phyloP scores from a whole-genome alignment of 92 coral and sea anemone species.

The Siderastrea siderea region DNA sequence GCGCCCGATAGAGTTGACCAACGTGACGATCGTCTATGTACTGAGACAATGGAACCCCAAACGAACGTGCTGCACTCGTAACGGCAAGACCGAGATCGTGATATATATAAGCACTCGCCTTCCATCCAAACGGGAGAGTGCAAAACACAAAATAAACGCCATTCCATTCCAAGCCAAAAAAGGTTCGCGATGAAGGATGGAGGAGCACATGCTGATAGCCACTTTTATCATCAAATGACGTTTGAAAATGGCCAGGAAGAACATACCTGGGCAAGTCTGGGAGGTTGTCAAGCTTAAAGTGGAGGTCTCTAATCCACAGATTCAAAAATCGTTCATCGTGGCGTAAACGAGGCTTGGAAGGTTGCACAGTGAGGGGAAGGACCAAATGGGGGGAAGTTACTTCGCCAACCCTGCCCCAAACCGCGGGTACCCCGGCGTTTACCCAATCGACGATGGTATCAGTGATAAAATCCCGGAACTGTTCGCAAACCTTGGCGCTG shows the following conservation, averaged over 20 bases:
- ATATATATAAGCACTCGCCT: conserved; percentile 34
- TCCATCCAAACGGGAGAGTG: conserved; percentile 44
- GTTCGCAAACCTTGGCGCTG: conserved; percentile 16
- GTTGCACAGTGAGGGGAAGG: neutral
- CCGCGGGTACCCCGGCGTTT: neutral
- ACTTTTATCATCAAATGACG: neutral
- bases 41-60: conserved; percentile 54
- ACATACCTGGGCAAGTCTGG: no score
- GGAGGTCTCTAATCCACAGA: neutral
- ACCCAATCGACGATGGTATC: neutral
- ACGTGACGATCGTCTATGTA: conserved; percentile 61
- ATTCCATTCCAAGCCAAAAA: conserved; percentile 44
- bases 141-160: conserved; percentile 44
- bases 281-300: no score
- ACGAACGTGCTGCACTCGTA: conserved; percentile 48
- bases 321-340: conserved; percentile 3
- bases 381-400: neutral
- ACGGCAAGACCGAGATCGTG: conserved; percentile 56
- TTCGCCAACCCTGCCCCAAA: neutral
- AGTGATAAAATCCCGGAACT: neutral
- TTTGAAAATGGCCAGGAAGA: no score
- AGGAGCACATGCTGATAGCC: neutral
- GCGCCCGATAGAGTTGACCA: conserved; percentile 20
- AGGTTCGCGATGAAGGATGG: neutral
- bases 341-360: no score